A percentile compares a stretch with the other conserved stretches of the same genome.
Evolutionary conservation across 2,888 invertebrate species (phyloP).

Genomic region (Eupithecia vulgata): DNA sequence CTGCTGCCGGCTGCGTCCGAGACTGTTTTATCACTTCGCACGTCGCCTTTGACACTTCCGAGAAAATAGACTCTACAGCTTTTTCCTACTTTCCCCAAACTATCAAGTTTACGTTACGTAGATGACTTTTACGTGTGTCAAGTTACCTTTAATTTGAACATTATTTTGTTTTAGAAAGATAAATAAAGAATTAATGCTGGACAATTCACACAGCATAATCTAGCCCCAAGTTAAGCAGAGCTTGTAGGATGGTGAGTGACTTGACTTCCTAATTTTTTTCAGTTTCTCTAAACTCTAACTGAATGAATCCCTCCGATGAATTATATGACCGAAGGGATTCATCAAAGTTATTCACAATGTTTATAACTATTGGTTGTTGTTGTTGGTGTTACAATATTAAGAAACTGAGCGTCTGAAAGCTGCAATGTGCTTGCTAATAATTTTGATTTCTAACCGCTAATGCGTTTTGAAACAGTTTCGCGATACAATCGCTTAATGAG

Average conservation of each 20-base stretch:
- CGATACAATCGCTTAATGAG: slow-evolving; percentile 59
- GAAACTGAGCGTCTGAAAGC: neutral
- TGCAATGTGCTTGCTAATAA: slow-evolving; percentile 39
- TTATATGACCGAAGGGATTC: too few species aligned
- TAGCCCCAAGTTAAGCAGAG: too few species aligned
- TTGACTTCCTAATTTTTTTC: neutral
- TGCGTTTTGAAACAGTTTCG: slow-evolving; percentile 51
- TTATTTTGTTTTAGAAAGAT: neutral
- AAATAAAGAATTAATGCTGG: too few species aligned
- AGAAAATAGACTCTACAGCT: slow-evolving; percentile 52
- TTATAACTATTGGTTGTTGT: too few species aligned
- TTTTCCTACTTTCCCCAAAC: slow-evolving; percentile 41
- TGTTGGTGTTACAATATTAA: too few species aligned
- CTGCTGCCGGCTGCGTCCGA: slow-evolving; percentile 61
- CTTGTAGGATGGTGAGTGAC: neutral
- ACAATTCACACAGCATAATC: too few species aligned
- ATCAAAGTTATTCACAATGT: too few species aligned
- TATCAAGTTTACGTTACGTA: slow-evolving; percentile 45
- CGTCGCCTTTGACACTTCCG: slow-evolving; percentile 61
- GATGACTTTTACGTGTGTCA: slow-evolving; percentile 28
- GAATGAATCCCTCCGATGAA: too few species aligned
- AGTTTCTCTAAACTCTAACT: too few species aligned
- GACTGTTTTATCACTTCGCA: slow-evolving; percentile 70
- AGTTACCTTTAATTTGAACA: neutral
- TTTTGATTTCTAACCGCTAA: slow-evolving; percentile 52